Conservation (phyloP, 2,113 vertebrate species). For the Passer montanus region DNA sequence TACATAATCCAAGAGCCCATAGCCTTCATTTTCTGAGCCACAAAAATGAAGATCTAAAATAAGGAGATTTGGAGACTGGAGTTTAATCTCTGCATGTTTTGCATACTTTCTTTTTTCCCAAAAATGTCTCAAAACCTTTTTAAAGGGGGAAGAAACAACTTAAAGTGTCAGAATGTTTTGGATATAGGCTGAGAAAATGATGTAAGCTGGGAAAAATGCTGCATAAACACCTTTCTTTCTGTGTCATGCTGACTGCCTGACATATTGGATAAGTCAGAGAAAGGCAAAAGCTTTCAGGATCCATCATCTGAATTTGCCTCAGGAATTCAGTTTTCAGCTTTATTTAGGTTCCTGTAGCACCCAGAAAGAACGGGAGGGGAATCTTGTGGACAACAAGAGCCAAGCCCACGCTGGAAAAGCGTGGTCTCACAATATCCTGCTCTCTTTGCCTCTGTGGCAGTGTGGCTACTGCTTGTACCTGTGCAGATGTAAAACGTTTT, state of each 20-base stretch:
- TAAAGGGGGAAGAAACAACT: background rate
- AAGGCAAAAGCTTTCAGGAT: background rate
- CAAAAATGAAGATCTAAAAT: background rate
- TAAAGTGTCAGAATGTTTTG: background rate
- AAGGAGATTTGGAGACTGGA: background rate
- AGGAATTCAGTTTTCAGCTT: background rate
- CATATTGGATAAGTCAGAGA: background rate
- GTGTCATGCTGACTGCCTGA: background rate
- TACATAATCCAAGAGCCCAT: background rate
- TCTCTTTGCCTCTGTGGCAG: background rate
- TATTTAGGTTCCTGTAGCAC: background rate
- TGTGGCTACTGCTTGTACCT: background rate
- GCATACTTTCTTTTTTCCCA: background rate
- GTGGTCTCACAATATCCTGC: background rate
- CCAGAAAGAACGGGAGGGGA: background rate
- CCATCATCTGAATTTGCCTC: background rate
- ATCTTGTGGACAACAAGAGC: background rate
- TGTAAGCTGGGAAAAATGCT: background rate
- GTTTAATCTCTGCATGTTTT: background rate
- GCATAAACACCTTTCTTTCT: background rate
- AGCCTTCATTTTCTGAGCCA: background rate
- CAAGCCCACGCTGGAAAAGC: background rate
- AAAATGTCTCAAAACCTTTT: background rate
- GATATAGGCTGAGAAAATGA: background rate
- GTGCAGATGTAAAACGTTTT: background rate